A percentile compares a stretch with the other conserved stretches of the same genome.
phyloP scores from a whole-genome alignment of 2,113 vertebrate species.

The Capreolus pygargus region DNA sequence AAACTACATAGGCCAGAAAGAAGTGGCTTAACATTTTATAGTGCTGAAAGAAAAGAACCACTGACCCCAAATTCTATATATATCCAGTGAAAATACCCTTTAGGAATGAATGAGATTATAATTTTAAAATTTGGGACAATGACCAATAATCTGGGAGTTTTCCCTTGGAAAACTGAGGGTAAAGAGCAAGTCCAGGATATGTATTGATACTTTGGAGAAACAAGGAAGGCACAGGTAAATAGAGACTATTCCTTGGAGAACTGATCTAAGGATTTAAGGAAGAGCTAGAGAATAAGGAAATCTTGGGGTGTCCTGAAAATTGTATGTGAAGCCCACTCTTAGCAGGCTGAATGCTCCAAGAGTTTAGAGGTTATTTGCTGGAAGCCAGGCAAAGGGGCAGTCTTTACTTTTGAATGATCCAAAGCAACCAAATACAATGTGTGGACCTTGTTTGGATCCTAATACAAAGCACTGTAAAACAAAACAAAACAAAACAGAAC shows the following conservation, averaged over 20 bases:
- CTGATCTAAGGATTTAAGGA: neutral
- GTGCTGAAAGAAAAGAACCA: neutral
- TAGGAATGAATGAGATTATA: neutral
- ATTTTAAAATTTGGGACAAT: neutral
- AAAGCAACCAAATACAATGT: neutral
- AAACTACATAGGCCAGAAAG: neutral
- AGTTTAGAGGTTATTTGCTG: neutral
- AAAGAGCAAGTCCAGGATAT: neutral
- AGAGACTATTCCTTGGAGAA: neutral
- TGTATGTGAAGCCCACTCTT: neutral
- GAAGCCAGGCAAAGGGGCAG: neutral
- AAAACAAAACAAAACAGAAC: neutral
- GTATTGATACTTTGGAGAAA: neutral
- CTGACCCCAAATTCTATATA: neutral
- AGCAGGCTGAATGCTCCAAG: neutral
- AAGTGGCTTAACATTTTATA: neutral
- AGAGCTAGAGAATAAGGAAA: neutral
- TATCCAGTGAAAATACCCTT: neutral
- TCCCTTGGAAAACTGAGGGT: neutral
- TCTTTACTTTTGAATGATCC: neutral
- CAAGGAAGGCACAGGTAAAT: neutral
- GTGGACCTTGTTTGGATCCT: neutral
- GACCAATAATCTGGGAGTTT: neutral
- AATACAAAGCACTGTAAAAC: constrained; percentile 16
- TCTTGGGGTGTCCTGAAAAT: neutral